Evolutionary conservation across 2,797 vertebrate species (phyloP).

Genomic region (Rhinichthys osculus): DNA sequence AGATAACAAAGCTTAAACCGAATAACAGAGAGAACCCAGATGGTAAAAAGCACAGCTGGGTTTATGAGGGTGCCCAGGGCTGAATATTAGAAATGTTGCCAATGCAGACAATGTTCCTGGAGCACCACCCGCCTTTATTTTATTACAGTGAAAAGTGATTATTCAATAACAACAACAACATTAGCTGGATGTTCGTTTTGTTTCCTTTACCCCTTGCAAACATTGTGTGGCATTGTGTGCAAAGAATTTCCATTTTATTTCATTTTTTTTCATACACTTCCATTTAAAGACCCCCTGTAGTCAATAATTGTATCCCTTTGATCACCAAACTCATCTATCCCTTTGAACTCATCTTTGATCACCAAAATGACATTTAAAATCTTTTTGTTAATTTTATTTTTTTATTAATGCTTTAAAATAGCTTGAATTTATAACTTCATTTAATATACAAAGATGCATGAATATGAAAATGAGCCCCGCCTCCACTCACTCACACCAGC

Average conservation of each 20-base stretch:
- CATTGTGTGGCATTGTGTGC: neutral
- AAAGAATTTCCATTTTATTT: neutral
- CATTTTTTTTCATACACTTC: neutral
- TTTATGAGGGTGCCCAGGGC: slow-evolving; percentile 16
- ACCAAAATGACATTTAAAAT: too few relatives aligned
- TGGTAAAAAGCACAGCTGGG: slow-evolving; percentile 18
- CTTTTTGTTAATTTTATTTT: too few relatives aligned
- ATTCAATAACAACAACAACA: slow-evolving; percentile 21
- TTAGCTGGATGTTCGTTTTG: neutral
- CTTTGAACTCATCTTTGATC: too few relatives aligned
- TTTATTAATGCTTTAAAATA: too few relatives aligned
- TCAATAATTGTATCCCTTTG: too few relatives aligned
- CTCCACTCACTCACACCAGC: too few relatives aligned
- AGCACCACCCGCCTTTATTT: slow-evolving; percentile 6
- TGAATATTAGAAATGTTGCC: slow-evolving; percentile 31
- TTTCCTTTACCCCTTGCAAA: neutral
- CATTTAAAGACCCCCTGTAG: too few relatives aligned
- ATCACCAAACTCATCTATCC: too few relatives aligned
- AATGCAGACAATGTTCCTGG: neutral
- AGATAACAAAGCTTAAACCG: neutral
- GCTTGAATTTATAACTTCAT: too few relatives aligned
- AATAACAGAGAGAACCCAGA: neutral
- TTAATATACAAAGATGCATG: too few relatives aligned
- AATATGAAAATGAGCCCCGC: too few relatives aligned
- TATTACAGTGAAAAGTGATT: slow-evolving; percentile 9